Evolutionary conservation across 2,113 vertebrate species (phyloP), one percentile per base, ranked within the genome.

Genomic region (Origma solitaria): DNA sequence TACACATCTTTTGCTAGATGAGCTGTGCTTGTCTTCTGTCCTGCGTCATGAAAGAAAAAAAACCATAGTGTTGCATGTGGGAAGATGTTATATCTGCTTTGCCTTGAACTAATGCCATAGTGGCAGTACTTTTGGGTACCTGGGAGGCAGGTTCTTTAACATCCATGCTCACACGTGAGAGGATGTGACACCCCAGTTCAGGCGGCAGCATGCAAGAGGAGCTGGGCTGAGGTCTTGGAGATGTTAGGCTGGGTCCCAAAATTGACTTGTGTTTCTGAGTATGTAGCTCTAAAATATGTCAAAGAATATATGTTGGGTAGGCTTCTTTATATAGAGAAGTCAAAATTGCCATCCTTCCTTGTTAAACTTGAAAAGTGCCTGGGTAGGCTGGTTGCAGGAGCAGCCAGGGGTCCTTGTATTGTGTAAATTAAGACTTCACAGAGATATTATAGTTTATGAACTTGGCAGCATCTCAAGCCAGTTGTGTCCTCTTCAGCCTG

Each of bases 161-260:
- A 10, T 3, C 6, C 10, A 0, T 51, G 53, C 13, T 77, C 5
- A 7, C 2, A 7, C 0, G 0, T 31, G 22, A 24, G 40, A 76
- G 45, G 38, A 42, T 50, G 50, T n/a, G 60, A 13, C 11, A 10
- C 7, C 18, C 31, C 12, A 27, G 0, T 13, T 35, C 33, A 25
- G 37, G n/a, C 2, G 2, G 4, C 3, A 3, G 11, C 21, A 4
- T 30, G 7, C 4, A 13, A 42, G 18, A 28, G 3, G 33, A 71
- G 8, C 2, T 71, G 58, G 38, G n/a, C 11, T 15, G 17, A 70
- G 56, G 2, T 51, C 37, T 12, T 86, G 33, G 19, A 37, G 22
- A 22, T 15, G n/a, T 54, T 49, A 45, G 24, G 16, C 30, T 51
- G 18, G 5, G 16, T 7, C 23, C 4, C 11, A 62, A 58, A 42